These are phyloP conservation scores for Muscicapa comitata DNA, from an alignment of 2,797 vertebrate species.

Conservation along the genomic window DNA sequence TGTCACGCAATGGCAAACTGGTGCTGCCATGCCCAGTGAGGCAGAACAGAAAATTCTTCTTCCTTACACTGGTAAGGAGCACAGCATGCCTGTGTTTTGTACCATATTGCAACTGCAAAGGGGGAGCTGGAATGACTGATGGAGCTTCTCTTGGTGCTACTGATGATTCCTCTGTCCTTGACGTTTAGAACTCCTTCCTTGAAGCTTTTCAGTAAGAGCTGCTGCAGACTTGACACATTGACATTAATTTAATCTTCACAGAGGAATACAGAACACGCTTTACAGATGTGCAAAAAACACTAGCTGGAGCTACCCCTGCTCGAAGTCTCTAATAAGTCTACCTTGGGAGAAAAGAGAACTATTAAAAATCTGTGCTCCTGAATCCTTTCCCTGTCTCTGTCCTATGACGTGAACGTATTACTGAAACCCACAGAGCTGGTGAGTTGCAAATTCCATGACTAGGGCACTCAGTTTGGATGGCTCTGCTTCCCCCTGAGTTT, in stretches of 20 bases:
- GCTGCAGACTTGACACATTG: not conserved
- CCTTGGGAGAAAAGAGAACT: not conserved
- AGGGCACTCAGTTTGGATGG: not conserved
- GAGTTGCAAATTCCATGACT: not conserved
- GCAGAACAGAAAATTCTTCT: not conserved
- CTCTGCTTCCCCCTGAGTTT: not conserved
- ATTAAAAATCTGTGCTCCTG: not conserved
- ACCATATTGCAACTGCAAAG: not conserved
- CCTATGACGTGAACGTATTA: not conserved
- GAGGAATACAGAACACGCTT: not conserved
- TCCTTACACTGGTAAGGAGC: not conserved
- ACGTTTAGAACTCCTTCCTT: not conserved
- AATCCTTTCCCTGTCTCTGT: not conserved
- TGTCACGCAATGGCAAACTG: not conserved
- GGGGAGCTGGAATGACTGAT: not conserved
- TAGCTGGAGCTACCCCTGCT: not conserved
- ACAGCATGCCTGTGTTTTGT: fast-evolving
- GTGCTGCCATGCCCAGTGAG: not conserved
- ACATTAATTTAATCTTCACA: not conserved
- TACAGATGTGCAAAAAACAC: not conserved
- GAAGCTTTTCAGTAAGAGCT: not conserved
- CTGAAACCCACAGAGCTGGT: not conserved
- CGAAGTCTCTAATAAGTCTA: not conserved
- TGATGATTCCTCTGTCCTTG: not conserved
- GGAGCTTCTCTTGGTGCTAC: not conserved